Conservation (phyloP, 2,797 vertebrate genomes). For the Threskiornis aethiopicus region DNA sequence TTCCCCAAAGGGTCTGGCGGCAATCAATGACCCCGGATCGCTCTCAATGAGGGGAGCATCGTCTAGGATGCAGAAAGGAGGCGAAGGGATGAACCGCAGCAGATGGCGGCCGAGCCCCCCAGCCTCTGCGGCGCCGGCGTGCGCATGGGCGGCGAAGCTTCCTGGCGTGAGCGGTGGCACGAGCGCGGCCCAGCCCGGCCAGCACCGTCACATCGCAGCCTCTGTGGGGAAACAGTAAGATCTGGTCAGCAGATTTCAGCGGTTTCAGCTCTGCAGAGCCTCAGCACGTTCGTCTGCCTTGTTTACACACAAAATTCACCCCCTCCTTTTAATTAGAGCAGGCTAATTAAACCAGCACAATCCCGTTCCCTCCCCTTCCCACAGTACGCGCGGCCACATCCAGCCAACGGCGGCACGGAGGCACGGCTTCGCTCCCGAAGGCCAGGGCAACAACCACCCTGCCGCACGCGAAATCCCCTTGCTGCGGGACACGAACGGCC, state of each 20-base stretch:
- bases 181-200: accelerated
- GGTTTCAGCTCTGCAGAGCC: neutral
- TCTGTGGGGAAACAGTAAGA: accelerated
- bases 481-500: accelerated
- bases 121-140: accelerated
- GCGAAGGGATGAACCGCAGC: accelerated
- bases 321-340: neutral
- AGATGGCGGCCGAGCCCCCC: neutral
- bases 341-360: neutral
- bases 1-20: neutral
- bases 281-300: accelerated
- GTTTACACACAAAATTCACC: neutral
- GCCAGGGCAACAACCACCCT: accelerated
- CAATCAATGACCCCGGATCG: accelerated
- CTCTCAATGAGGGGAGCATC: accelerated
- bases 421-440: accelerated
- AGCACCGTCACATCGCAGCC: accelerated
- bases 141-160: accelerated
- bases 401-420: accelerated
- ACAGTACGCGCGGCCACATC: accelerated
- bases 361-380: no score
- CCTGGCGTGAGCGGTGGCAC: neutral
- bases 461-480: neutral
- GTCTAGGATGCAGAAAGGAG: neutral
- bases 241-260: neutral